These are phyloP conservation scores for Caiman crocodilus DNA, from an alignment of 2,797 vertebrate species.

Conservation along the genomic window DNA sequence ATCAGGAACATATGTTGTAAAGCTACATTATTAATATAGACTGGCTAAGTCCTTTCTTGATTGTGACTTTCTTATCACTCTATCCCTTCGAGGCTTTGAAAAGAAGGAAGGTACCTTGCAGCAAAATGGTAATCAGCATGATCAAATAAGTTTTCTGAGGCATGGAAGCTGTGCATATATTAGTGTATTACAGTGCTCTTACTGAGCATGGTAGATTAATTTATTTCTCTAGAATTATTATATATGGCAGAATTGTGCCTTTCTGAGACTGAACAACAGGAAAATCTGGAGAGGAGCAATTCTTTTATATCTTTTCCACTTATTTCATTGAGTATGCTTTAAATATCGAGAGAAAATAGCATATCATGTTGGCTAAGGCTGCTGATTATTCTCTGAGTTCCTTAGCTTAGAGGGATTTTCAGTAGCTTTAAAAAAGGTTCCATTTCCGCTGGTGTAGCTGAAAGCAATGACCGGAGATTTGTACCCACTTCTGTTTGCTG, in stretches of 20 bases:
- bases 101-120: neutral
- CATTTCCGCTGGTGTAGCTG: neutral
- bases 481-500: neutral
- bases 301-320: neutral
- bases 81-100: neutral
- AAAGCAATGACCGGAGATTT: neutral
- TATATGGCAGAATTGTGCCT: neutral
- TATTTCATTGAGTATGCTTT: neutral
- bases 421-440: conserved; percentile 4
- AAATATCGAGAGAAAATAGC: neutral
- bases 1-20: neutral
- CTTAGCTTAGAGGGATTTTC: conserved; percentile 7
- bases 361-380: neutral
- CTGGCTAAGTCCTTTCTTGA: conserved; percentile 3
- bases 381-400: neutral
- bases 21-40: neutral
- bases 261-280: neutral
- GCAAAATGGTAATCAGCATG: neutral
- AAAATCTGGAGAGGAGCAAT: too few relatives aligned
- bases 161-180: neutral
- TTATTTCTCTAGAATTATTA: neutral
- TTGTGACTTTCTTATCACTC: neutral
- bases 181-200: neutral
- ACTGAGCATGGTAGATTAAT: neutral
- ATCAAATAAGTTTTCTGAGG: neutral